Conservation (phyloP, 2,113 vertebrate genomes). For the Corythoichthys haematopterus region DNA sequence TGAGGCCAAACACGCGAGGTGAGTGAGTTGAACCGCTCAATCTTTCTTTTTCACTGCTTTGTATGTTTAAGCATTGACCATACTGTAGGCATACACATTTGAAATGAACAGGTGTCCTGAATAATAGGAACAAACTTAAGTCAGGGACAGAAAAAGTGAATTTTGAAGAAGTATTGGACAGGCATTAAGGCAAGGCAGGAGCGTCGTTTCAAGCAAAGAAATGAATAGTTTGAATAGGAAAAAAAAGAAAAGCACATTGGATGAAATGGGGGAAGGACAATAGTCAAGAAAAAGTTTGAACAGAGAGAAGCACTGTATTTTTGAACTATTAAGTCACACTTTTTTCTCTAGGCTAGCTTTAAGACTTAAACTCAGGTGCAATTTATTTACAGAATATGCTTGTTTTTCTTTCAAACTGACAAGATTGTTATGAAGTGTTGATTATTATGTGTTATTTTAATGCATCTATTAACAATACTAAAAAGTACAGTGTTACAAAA, state of each 20-base stretch:
- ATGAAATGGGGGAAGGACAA: background rate
- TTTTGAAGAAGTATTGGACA: background rate
- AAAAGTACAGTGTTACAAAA: too few relatives aligned
- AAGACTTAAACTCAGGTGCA: too few relatives aligned
- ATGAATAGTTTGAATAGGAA: background rate
- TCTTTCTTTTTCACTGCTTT: background rate
- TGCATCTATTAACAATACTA: too few relatives aligned
- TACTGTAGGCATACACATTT: too few relatives aligned
- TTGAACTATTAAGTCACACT: too few relatives aligned
- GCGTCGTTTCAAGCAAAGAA: background rate
- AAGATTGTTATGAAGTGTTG: too few relatives aligned
- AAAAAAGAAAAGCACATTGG: background rate
- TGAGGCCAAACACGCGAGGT: slow-evolving; percentile 89
- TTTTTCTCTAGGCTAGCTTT: too few relatives aligned
- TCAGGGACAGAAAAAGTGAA: background rate
- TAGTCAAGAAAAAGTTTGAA: background rate
- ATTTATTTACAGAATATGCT: too few relatives aligned
- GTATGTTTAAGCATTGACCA: background rate
- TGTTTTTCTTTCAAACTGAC: too few relatives aligned
- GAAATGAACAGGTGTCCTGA: background rate
- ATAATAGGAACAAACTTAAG: background rate
- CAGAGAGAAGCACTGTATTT: too few relatives aligned
- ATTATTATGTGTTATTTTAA: too few relatives aligned
- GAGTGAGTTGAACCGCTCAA: background rate
- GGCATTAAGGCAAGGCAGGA: background rate